Base-by-base conservation (phyloP, 2,113 vertebrate species). In the Psophia crepitans region DNA sequence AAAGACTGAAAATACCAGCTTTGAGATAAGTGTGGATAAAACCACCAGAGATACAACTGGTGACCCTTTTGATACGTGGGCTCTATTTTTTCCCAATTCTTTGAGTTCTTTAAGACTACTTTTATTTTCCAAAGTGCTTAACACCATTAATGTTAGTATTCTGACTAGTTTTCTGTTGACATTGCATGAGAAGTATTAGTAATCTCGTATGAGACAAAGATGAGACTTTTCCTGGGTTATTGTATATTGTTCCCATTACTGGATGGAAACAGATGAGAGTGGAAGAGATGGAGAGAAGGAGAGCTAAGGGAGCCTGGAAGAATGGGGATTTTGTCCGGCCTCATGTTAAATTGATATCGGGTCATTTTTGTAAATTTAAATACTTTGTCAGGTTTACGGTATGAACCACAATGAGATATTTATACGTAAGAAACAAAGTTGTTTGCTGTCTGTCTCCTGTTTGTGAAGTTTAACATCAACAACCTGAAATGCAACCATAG, bases 261-360 rank as follows among this genome's bases (percentile, higher is more conserved):
- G 46, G 9, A 23, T 35, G 9, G 23, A 58, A 84, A 12, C 18
- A 43, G 46, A 30, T 18, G 17, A 65, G 74, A 65, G 32, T 1
- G 1, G 43, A 11, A 37, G 28, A 74, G 39, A 54, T 11, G n/a
- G 14, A 41, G 53, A 41, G 57, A 23, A 68, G 28, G 41, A 64
- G 44, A 58, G 23, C 66, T 53, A 16, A 39, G 11, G 8, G 57
- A 37, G 14, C 35, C 37, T 71, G 32, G 33, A 60, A 58, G 16
- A 44, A 51, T 12, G 33, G 8, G 32, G 14, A 60, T 8, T 30
- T 54, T 46, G 28, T 68, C 39, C 24, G 19, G 20, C 35, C n/a
- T 30, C 23, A 7, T 6, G 1, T 70, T 63, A 35, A 39, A 32
- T 27, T 57, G 49, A 9, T 70, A 28, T 0, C 0, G 1, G 8